Evolutionary conservation across 2,113 vertebrate species (phyloP).

Genomic region (Corythaixoides concolor): DNA sequence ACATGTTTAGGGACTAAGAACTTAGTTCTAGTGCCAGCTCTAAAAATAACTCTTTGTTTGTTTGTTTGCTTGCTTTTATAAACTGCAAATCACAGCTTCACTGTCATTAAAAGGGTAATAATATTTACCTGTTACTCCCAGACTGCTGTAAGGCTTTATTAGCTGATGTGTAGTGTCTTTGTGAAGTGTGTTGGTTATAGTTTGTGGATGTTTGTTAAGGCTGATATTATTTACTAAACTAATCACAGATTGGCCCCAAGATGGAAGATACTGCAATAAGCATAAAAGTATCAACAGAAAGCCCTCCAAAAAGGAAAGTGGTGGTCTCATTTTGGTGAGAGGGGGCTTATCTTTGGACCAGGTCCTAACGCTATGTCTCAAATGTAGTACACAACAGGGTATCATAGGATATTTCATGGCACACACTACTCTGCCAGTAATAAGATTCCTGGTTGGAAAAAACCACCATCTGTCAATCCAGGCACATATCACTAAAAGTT

Average conservation of each 20-base stretch:
- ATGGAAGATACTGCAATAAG: neutral
- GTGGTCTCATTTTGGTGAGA: neutral
- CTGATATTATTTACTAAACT: neutral
- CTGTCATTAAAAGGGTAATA: neutral
- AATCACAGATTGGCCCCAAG: neutral
- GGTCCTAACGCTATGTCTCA: neutral
- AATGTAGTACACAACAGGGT: neutral
- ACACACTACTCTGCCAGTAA: neutral
- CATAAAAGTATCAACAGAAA: neutral
- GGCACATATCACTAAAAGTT: neutral
- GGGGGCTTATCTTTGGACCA: neutral
- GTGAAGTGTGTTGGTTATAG: neutral
- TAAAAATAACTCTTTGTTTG: neutral
- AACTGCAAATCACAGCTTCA: neutral
- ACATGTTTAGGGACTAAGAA: neutral
- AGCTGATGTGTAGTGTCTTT: neutral
- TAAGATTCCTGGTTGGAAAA: neutral
- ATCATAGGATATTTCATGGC: neutral
- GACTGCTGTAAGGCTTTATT: neutral
- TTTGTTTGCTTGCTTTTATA: neutral
- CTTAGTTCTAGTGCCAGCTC: neutral
- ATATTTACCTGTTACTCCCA: neutral
- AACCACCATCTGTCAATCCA: neutral
- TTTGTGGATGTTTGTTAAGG: neutral
- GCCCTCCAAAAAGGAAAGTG: neutral